Base-by-base conservation (phyloP, 2,797 vertebrate species). In the Rhincodon typus region DNA sequence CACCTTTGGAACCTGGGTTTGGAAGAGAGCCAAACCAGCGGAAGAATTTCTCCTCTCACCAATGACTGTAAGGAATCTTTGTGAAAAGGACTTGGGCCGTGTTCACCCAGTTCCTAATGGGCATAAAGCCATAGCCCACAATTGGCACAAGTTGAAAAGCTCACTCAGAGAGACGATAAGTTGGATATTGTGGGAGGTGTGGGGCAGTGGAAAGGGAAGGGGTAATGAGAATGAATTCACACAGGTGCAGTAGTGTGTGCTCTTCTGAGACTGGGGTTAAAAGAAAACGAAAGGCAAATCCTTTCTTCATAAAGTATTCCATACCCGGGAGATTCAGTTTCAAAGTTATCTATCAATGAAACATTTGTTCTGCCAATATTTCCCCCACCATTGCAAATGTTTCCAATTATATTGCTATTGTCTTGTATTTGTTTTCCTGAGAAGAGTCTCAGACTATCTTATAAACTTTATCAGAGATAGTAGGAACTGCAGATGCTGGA, bases 41-140 rank as follows among this genome's bases (percentile, higher is more conserved):
- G 62, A 93, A 93, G 90, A 93, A 93, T 25, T 38, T 69, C 62
- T 93, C 21, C 62, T 38, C 90, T 42, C 23, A 42, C 19, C 38
- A n/a, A 93, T 66, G 38, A 93, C 62, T 93, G 66, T 84, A 69
- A 69, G 25, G 66, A 93, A 38, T 93, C 90, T 93, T 93, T 93
- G 90, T 93, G 90, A 93, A 93, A 42, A 2, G 38, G 38, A 27
- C 90, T 67, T 23, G 8, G 42, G 34, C n/a, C 21, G 23, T 69
- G 34, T 93, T 93, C 38, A 42, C 38, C 62, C n/a, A 67, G 90
- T 38, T 93, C n/a, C 62, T 67, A 93, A 69, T 42, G 90, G 62
- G 38, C 62, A 38, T 66, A 69, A 13, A 46, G 82, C 82, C 82
- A 84, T 7, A 84, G 82, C n/a, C 57, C 57, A 25, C 38, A 93